A percentile compares a stretch with the other conserved stretches of the same genome.
Conservation (phyloP, 2,888 invertebrate genomes). For the Pantelozetes paolii region DNA sequence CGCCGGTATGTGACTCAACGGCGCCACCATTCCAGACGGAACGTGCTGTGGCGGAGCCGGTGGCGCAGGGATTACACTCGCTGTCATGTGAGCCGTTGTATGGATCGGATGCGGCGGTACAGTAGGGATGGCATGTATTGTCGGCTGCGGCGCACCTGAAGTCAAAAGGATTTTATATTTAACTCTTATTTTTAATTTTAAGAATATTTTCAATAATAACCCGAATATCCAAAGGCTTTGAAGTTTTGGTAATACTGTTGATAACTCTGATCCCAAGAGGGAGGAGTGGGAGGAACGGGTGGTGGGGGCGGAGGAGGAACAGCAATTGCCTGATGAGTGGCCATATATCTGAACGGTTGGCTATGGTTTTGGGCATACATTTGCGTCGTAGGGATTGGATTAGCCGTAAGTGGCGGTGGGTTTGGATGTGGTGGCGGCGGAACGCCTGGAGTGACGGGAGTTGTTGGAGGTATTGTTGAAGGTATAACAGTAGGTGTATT, state of each 20-base stretch:
- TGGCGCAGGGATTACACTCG: not conserved
- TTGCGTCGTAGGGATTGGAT: not conserved
- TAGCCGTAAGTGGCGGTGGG: not conserved
- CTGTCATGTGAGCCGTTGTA: conserved; percentile 40
- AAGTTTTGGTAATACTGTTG: conserved; percentile 11
- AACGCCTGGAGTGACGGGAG: conserved; percentile 23
- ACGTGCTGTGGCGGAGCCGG: conserved; percentile 26
- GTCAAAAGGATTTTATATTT: not conserved
- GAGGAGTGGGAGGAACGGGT: conserved; percentile 44
- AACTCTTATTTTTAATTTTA: not conserved
- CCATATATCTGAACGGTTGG: conserved; percentile 1
- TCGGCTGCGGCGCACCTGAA: conserved; percentile 35
- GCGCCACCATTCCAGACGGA: not conserved
- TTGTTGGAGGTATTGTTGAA: not conserved
- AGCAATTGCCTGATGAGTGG: conserved; percentile 23
- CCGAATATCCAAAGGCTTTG: conserved; percentile 14
- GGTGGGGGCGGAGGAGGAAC: conserved; percentile 42
- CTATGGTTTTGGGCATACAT: conserved; percentile 18
- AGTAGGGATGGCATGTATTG: conserved; percentile 18
- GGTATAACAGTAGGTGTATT: conserved; percentile 17
- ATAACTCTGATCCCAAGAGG: conserved; percentile 42
- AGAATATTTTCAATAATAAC: not conserved
- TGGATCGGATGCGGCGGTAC: conserved; percentile 36
- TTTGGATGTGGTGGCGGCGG: conserved; percentile 39
- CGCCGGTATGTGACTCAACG: conserved; percentile 3